phyloP scores from a whole-genome alignment of 2,888 invertebrate species.

The Aporophyla nigra region DNA sequence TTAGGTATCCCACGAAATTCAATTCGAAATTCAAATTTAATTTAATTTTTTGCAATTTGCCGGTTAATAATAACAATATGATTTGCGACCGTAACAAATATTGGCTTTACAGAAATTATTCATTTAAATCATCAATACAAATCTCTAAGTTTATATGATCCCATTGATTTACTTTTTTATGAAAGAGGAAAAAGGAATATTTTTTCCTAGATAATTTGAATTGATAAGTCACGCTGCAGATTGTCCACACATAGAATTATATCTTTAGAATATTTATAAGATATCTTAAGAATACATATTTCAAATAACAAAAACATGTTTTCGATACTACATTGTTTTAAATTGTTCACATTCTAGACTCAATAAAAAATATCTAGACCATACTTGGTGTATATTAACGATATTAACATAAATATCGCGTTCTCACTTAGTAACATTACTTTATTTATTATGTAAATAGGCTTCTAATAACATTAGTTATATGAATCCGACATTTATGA shows the following conservation, averaged over 20 bases:
- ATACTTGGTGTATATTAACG: conserved; percentile 27
- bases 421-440: conserved; percentile 36
- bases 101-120: too few relatives aligned
- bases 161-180: too few relatives aligned
- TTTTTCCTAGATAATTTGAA: conserved; percentile 6
- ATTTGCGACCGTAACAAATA: too few relatives aligned
- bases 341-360: conserved; percentile 21
- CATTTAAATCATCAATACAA: too few relatives aligned
- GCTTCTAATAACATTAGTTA: conserved; percentile 32
- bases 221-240: conserved; percentile 10
- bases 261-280: conserved; percentile 30
- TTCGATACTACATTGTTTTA: conserved; percentile 15
- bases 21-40: too few relatives aligned
- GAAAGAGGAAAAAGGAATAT: too few relatives aligned
- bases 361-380: conserved; percentile 10
- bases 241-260: conserved; percentile 26
- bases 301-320: background rate
- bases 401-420: conserved; percentile 38
- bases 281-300: background rate
- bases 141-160: too few relatives aligned
- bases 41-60: too few relatives aligned
- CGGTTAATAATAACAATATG: too few relatives aligned
- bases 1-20: too few relatives aligned
- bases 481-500: conserved; percentile 38
- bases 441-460: conserved; percentile 38